phyloP scores from a whole-genome alignment of 2,888 invertebrate species.

The Erebia epiphron region DNA sequence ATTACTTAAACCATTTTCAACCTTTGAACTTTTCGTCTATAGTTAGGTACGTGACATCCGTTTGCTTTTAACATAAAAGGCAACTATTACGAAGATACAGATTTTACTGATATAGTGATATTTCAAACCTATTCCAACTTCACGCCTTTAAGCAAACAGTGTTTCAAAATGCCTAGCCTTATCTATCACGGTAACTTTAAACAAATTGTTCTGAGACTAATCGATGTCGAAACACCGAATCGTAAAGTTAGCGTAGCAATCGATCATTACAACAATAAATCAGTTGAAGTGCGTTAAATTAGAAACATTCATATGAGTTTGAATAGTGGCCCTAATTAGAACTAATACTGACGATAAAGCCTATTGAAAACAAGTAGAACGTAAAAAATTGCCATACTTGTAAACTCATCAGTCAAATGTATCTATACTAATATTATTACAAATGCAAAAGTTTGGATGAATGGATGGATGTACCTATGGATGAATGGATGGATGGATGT shows the following conservation, averaged over 20 bases:
- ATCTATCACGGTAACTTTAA: slow-evolving; percentile 32
- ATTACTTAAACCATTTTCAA: slow-evolving; percentile 2
- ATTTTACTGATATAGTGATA: slow-evolving; percentile 34
- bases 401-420: background rate
- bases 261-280: slow-evolving; percentile 23
- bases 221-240: slow-evolving; percentile 29
- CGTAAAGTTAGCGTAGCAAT: slow-evolving; percentile 19
- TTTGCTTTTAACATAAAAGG: slow-evolving; percentile 24
- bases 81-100: slow-evolving; percentile 26
- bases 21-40: slow-evolving; percentile 15
- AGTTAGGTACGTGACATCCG: slow-evolving; percentile 25
- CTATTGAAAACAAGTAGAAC: background rate
- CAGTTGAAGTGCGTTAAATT: slow-evolving; percentile 18
- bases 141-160: slow-evolving; percentile 28
- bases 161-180: slow-evolving; percentile 33
- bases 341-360: background rate
- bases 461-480: too few species aligned
- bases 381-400: background rate
- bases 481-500: too few species aligned
- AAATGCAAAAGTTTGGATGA: too few species aligned
- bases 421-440: background rate
- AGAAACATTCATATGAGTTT: slow-evolving; percentile 12
- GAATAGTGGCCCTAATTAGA: slow-evolving; percentile 1
- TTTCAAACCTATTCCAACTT: slow-evolving; percentile 29
- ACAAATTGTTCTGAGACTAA: slow-evolving; percentile 35